Evolutionary conservation across 2,888 invertebrate genomes (phyloP).

Genomic region (Limenitis camilla): DNA sequence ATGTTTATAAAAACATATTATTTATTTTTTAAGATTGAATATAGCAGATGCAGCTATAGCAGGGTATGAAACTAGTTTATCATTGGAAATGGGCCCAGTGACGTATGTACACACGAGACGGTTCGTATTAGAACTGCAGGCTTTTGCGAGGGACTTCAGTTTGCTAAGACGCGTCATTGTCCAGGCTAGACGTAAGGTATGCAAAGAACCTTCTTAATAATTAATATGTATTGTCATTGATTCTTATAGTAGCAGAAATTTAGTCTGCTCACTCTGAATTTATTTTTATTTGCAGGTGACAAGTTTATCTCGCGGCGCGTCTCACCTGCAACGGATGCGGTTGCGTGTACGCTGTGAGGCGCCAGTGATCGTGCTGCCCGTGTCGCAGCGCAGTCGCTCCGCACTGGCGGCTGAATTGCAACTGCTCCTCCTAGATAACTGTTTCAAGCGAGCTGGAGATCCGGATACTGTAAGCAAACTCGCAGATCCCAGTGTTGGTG

Average conservation of each 20-base stretch:
- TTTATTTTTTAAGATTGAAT: slow-evolving; percentile 40
- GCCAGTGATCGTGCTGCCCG: slow-evolving; percentile 90
- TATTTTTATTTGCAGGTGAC: slow-evolving; percentile 28
- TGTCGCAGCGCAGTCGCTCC: slow-evolving; percentile 84
- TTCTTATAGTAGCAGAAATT: neutral
- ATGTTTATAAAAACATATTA: too few relatives aligned
- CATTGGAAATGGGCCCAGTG: slow-evolving; percentile 90
- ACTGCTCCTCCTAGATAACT: slow-evolving; percentile 83
- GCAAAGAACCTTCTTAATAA: neutral
- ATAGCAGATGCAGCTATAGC: slow-evolving; percentile 64
- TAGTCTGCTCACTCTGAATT: neutral
- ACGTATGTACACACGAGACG: slow-evolving; percentile 95
- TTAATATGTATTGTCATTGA: neutral
- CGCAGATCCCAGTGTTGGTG: slow-evolving; percentile 46
- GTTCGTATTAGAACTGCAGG: slow-evolving; percentile 90
- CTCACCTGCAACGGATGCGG: slow-evolving; percentile 78
- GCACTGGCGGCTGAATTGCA: slow-evolving; percentile 88
- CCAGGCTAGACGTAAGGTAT: slow-evolving; percentile 77
- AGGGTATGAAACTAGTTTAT: slow-evolving; percentile 79
- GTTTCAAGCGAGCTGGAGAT: slow-evolving; percentile 79
- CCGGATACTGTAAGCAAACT: slow-evolving; percentile 66
- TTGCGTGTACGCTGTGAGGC: slow-evolving; percentile 64
- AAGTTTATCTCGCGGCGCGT: slow-evolving; percentile 54
- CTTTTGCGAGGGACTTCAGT: slow-evolving; percentile 89
- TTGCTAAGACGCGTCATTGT: slow-evolving; percentile 86